These are phyloP conservation scores for Pluvianellus socialis DNA, from an alignment of 2,113 vertebrate species.

Conservation along the genomic window DNA sequence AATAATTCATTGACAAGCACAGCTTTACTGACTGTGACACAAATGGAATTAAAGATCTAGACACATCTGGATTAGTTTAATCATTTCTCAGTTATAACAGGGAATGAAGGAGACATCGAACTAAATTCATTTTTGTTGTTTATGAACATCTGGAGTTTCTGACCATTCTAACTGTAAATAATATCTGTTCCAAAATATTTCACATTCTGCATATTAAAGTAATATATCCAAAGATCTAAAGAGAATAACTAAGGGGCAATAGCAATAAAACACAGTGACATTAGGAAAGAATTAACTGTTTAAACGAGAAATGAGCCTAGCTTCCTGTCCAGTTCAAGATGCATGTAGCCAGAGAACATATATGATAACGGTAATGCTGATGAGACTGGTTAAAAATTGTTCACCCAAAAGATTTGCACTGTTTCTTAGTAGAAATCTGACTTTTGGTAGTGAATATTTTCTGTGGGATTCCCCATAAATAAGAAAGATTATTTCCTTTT, in stretches of 20 bases:
- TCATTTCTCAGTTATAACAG: conserved; percentile 6
- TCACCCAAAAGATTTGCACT: not conserved
- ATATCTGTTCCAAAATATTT: conserved; percentile 40
- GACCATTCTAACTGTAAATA: conserved; percentile 34
- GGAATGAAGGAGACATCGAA: not conserved
- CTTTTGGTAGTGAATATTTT: not conserved
- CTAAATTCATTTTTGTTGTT: conserved; percentile 18
- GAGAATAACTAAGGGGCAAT: not conserved
- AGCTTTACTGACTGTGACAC: conserved; percentile 4
- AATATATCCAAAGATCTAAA: not conserved
- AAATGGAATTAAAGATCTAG: conserved; percentile 27
- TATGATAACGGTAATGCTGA: not conserved
- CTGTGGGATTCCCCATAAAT: not conserved
- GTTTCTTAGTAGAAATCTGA: not conserved
- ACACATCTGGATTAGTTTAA: conserved; percentile 62
- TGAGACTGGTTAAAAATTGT: not conserved
- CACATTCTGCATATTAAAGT: conserved; percentile 31
- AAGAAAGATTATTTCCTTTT: not conserved
- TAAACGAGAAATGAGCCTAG: not conserved
- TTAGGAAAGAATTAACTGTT: conserved; percentile 21
- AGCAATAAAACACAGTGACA: not conserved
- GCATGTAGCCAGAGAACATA: not conserved
- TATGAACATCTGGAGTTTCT: conserved; percentile 40
- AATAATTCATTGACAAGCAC: not conserved
- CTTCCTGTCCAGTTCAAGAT: not conserved